Percentiles rank a stretch among this genome's conserved stretches.
Evolutionary conservation across 2,797 vertebrate species (phyloP).

Genomic region (Gastrophryne carolinensis): DNA sequence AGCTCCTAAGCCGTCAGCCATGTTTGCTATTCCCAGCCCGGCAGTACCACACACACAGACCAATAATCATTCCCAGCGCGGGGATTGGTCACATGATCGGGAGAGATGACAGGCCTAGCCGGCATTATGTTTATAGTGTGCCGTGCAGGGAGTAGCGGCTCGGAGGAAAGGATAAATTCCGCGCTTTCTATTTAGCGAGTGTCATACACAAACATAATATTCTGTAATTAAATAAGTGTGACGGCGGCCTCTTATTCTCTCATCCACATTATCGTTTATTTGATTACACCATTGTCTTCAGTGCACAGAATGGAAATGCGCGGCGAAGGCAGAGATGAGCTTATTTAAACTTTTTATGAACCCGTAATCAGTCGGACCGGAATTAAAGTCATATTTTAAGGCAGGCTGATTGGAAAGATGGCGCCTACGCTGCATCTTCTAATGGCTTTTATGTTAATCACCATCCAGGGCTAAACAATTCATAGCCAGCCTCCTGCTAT

Average conservation of each 20-base stretch:
- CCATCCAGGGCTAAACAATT: too few species aligned
- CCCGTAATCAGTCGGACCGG: slow-evolving; percentile 4
- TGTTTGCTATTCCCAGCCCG: background rate
- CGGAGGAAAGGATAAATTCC: background rate
- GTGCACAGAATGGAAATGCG: background rate
- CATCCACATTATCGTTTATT: slow-evolving; percentile 9
- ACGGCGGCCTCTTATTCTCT: background rate
- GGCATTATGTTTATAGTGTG: background rate
- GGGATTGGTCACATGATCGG: background rate
- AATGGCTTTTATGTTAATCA: slow-evolving; percentile 1
- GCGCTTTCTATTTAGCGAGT: background rate
- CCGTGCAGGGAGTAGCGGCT: background rate
- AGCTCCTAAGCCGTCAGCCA: too few species aligned
- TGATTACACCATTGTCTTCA: slow-evolving; percentile 19
- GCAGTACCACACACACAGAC: background rate
- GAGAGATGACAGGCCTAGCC: background rate
- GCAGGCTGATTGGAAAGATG: slow-evolving; percentile 9
- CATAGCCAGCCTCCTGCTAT: too few species aligned
- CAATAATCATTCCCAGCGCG: background rate
- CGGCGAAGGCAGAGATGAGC: background rate
- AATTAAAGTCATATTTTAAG: slow-evolving; percentile 19
- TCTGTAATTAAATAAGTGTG: slow-evolving; percentile 16
- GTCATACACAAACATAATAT: background rate
- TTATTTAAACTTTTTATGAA: slow-evolving; percentile 32
- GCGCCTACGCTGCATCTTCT: background rate